Evolutionary conservation across 2,113 vertebrate genomes (phyloP).

Genomic region (Stomatorhinus ivindoensis): DNA sequence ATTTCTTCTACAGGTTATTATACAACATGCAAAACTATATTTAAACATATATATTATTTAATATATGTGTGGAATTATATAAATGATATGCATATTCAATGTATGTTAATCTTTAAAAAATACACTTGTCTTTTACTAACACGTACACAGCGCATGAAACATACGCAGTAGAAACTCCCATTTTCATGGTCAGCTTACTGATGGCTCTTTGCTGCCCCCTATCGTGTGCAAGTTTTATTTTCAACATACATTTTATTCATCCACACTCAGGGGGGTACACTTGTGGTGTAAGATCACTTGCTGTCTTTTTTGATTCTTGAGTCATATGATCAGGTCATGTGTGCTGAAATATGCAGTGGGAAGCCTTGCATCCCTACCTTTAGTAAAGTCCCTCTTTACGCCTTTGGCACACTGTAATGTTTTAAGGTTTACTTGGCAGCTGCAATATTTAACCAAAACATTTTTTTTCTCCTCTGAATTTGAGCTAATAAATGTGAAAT

Average conservation of each 20-base stretch:
- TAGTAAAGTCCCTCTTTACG: background rate
- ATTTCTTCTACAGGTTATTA: background rate
- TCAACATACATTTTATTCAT: background rate
- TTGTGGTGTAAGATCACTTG: background rate
- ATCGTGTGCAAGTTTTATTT: background rate
- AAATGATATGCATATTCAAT: background rate
- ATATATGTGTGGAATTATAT: background rate
- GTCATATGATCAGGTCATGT: background rate
- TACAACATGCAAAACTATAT: background rate
- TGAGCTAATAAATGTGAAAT: background rate
- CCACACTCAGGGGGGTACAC: background rate
- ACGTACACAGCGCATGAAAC: background rate
- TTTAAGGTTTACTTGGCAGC: background rate
- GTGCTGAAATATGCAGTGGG: background rate
- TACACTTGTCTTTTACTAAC: background rate
- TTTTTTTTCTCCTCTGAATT: background rate
- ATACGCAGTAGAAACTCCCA: background rate
- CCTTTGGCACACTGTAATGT: background rate
- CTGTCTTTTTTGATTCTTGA: background rate
- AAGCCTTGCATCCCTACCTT: background rate
- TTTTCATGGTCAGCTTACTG: background rate
- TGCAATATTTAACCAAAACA: background rate
- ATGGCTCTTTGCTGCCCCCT: conserved; percentile 18
- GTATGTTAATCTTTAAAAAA: background rate
- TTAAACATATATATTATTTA: background rate